Evolutionary conservation across 1,140 invertebrate genomes (phyloP).

Genomic region (Listronotus oregonensis): DNA sequence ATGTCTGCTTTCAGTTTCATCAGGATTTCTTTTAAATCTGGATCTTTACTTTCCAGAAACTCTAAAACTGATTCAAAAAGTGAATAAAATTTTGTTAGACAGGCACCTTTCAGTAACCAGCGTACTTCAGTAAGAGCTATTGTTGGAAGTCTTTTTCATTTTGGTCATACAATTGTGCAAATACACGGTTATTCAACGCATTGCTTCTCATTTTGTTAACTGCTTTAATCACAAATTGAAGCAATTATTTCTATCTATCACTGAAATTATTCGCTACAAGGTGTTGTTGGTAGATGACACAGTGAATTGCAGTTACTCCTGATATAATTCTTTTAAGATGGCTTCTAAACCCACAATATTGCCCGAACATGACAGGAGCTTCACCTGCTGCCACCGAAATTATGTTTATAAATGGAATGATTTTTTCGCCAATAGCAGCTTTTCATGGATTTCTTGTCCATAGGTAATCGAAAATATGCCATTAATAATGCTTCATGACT

Average conservation of each 20-base stretch:
- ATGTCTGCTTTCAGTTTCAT: constrained; percentile 17
- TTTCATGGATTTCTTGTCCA: constrained; percentile 50
- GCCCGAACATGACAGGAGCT: constrained; percentile 44
- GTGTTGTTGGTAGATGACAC: constrained; percentile 28
- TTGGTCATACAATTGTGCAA: no score
- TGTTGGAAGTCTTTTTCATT: no score
- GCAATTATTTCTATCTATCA: background rate
- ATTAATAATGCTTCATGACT: constrained; percentile 55
- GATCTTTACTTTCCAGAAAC: no score
- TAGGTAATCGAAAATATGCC: constrained; percentile 53
- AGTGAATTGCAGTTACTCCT: no score
- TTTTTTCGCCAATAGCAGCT: constrained; percentile 53
- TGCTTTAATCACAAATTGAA: no score
- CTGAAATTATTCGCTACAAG: constrained; percentile 24
- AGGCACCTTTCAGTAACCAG: no score
- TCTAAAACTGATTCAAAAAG: no score
- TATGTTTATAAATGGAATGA: constrained; percentile 44
- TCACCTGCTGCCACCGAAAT: constrained; percentile 46
- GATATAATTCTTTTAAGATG: constrained; percentile 26
- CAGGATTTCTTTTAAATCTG: background rate
- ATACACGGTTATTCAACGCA: no score
- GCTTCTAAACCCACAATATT: constrained; percentile 38
- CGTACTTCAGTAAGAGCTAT: no score
- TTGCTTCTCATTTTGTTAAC: no score
- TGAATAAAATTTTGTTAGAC: no score